These are phyloP conservation scores for Ianthella basta DNA, from an alignment of 37 sponge, comb jelly and placozoan genomes.

Conservation along the genomic window DNA sequence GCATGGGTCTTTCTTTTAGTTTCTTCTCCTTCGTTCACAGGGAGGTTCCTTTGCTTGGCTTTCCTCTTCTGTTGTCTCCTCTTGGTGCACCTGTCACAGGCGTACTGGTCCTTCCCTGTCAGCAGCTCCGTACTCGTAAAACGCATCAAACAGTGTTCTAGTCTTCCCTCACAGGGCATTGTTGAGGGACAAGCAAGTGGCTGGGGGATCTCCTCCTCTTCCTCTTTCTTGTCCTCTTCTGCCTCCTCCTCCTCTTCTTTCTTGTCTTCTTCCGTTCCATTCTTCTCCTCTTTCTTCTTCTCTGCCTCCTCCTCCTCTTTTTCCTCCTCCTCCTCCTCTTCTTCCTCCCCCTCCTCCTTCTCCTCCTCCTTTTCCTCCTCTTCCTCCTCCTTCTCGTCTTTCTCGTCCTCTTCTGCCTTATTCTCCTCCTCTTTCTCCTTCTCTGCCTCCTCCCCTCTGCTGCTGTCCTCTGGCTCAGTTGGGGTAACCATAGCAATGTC, in stretches of 20 bases:
- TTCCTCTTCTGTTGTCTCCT: neutral
- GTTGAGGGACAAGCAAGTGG: neutral
- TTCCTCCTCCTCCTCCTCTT: neutral
- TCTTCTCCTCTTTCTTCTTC: neutral
- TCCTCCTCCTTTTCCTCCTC: neutral
- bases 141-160: constrained; percentile 55
- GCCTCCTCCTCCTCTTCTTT: neutral
- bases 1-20: neutral
- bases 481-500: too few relatives aligned
- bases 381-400: neutral
- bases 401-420: neutral
- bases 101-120: constrained; percentile 77
- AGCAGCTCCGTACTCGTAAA: constrained; percentile 75
- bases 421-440: constrained; percentile 2
- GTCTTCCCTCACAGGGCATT: constrained; percentile 18
- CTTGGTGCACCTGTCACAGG: constrained; percentile 73
- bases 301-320: neutral
- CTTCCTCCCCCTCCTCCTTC: neutral
- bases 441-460: neutral
- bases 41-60: neutral
- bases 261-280: neutral
- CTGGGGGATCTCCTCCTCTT: neutral
- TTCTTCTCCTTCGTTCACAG: constrained; percentile 9
- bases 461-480: neutral
- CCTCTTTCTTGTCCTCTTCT: too few relatives aligned